A percentile compares a stretch with the other conserved stretches of the same genome.
Evolutionary conservation across 2,888 invertebrate genomes (phyloP).

Genomic region (Argynnis bischoffii): DNA sequence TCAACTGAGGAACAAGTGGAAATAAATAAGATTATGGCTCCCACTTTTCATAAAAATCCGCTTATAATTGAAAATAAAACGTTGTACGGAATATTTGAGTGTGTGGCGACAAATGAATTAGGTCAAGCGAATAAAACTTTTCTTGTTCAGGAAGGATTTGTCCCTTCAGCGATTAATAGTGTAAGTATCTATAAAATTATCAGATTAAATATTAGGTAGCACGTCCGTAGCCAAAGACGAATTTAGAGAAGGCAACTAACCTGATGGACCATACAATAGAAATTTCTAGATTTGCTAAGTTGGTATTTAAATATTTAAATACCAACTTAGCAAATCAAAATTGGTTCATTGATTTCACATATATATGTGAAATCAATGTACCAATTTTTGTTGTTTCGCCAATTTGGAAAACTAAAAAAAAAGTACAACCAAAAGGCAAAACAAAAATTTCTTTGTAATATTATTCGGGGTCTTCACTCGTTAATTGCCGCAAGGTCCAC

Average conservation of each 20-base stretch:
- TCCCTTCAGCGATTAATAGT: slow-evolving; percentile 53
- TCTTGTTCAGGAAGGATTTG: slow-evolving; percentile 55
- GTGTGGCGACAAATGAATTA: slow-evolving; percentile 55
- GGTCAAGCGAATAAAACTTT: slow-evolving; percentile 57
- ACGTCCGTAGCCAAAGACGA: too few species aligned
- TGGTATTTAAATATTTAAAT: too few species aligned
- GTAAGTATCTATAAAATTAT: slow-evolving; percentile 44
- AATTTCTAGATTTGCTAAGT: too few species aligned
- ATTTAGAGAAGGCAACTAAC: background rate
- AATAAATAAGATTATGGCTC: slow-evolving; percentile 48
- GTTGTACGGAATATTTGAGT: slow-evolving; percentile 62
- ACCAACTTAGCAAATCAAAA: too few species aligned
- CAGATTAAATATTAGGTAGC: background rate
- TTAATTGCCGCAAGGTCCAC: too few species aligned
- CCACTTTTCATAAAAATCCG: slow-evolving; percentile 40
- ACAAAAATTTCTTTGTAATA: too few species aligned
- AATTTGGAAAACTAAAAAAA: too few species aligned
- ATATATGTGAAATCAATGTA: too few species aligned
- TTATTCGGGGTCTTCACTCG: too few species aligned
- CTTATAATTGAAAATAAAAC: slow-evolving; percentile 50
- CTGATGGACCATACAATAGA: background rate
- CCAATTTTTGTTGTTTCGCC: too few species aligned
- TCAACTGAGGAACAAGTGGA: slow-evolving; percentile 46
- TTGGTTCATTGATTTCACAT: too few species aligned
- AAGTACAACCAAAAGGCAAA: too few species aligned